A percentile compares a stretch with the other conserved stretches of the same genome.
Conservation (phyloP, 2,113 vertebrate genomes). For the Pseudopodoces humilis region DNA sequence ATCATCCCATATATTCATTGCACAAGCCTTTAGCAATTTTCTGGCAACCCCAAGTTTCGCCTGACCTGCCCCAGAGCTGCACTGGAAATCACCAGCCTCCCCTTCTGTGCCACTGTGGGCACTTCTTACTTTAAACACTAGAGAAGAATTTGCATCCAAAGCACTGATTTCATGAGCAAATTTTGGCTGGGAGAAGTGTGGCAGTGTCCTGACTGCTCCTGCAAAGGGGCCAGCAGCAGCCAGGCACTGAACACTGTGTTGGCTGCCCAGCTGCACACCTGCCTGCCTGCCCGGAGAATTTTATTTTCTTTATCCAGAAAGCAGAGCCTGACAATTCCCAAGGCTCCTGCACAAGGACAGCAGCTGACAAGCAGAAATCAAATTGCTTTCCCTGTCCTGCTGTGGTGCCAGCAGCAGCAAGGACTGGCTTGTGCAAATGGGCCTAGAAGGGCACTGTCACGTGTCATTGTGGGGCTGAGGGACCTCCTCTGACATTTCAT, state of each 20-base stretch:
- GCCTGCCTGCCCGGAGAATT: neutral
- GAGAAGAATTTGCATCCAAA: neutral
- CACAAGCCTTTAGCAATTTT: neutral
- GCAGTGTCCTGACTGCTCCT: neutral
- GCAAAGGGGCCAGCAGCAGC: neutral
- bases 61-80: neutral
- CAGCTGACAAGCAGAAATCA: neutral
- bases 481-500: neutral
- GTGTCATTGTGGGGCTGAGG: neutral
- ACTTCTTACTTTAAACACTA: neutral
- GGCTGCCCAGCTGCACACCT: neutral
- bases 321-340: neutral
- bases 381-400: neutral
- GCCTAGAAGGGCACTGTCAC: neutral
- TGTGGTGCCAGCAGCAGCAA: neutral
- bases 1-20: neutral
- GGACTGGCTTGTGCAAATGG: neutral
- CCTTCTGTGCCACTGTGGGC: neutral
- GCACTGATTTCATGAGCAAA: neutral
- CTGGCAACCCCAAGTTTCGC: neutral
- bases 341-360: neutral
- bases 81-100: neutral
- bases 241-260: neutral
- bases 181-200: neutral
- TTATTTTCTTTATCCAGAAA: neutral